phyloP scores from a whole-genome alignment of 2,888 invertebrate species.

The Drosophila subquinaria region DNA sequence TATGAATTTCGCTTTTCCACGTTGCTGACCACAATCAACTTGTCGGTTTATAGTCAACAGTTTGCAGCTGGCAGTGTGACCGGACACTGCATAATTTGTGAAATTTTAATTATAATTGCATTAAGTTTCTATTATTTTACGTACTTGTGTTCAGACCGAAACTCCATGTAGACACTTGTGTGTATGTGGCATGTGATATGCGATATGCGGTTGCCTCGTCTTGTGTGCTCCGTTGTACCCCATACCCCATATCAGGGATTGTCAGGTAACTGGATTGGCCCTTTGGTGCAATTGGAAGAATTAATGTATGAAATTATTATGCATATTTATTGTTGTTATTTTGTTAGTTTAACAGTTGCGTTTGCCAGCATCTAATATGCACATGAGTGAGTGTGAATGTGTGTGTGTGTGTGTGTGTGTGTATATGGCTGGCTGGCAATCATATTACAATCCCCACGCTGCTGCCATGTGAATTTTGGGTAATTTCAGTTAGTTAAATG shows the following conservation, averaged over 20 bases:
- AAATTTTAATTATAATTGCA: constrained; percentile 51
- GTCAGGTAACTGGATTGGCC: not conserved
- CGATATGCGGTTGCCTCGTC: constrained; percentile 9
- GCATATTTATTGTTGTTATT: constrained; percentile 71
- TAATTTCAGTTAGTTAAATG: constrained; percentile 74
- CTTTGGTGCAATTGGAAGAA: constrained; percentile 40
- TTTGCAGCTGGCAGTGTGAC: not conserved
- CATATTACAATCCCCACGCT: constrained; percentile 44
- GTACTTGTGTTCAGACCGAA: constrained; percentile 15
- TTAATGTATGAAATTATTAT: constrained; percentile 72
- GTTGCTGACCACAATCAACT: not conserved
- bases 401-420: constrained; percentile 9
- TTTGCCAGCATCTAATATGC: constrained; percentile 16
- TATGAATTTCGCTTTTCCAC: not conserved
- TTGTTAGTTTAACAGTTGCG: constrained; percentile 61
- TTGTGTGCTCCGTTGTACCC: not conserved
- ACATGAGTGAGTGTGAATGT: not conserved
- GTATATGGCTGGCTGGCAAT: constrained; percentile 36
- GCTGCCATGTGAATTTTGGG: constrained; percentile 44
- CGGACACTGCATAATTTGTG: constrained; percentile 4
- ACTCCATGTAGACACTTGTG: not conserved
- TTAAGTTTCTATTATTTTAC: constrained; percentile 36
- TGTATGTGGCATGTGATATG: constrained; percentile 12
- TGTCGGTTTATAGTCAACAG: not conserved
- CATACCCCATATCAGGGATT: too few relatives aligned